A percentile compares a stretch with the other conserved stretches of the same genome.
Evolutionary conservation across 2,113 vertebrate species (phyloP).

Genomic region (Sarotherodon lohbergeri): DNA sequence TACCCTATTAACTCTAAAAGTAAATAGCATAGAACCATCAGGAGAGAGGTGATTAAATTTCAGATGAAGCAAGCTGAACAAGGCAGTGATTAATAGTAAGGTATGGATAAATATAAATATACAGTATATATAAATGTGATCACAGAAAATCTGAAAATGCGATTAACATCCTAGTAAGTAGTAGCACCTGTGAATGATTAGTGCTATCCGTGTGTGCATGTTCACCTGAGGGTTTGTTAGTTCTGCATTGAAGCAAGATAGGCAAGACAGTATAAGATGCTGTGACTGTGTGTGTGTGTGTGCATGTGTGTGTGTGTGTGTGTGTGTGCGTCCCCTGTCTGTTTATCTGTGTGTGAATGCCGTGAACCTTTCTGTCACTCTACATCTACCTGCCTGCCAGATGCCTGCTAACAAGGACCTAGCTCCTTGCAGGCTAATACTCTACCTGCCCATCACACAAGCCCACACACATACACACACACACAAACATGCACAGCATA

Average conservation of each 20-base stretch:
- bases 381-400: slow-evolving; percentile 48
- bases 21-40: background rate
- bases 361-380: slow-evolving; percentile 45
- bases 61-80: background rate
- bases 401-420: slow-evolving; percentile 55
- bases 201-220: background rate
- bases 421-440: slow-evolving; percentile 42
- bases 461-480: slow-evolving; percentile 13
- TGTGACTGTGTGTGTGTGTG: background rate
- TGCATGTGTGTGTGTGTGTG: background rate
- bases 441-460: slow-evolving; percentile 43
- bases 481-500: slow-evolving; percentile 21
- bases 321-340: background rate
- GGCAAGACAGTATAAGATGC: background rate
- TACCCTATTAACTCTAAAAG: background rate
- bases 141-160: background rate
- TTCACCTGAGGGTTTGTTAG: background rate
- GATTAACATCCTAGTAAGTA: background rate
- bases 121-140: background rate
- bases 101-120: background rate
- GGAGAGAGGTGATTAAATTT: background rate
- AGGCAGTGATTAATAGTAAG: background rate
- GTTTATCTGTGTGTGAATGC: background rate
- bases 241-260: background rate
- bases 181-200: background rate